Evolutionary conservation across 2,113 vertebrate species (phyloP).

Genomic region (Oreochromis niloticus): DNA sequence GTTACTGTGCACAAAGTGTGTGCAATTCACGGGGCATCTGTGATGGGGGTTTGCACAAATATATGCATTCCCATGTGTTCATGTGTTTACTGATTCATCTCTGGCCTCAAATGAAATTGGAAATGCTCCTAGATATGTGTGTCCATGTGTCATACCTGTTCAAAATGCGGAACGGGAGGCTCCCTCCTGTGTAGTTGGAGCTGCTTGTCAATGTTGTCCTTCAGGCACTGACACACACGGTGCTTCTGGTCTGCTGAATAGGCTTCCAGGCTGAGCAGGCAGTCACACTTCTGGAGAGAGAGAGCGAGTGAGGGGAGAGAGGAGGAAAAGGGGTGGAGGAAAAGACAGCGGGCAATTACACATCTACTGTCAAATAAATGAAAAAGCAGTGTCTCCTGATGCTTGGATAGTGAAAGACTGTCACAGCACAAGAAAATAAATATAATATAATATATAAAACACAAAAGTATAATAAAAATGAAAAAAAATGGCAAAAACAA

Average conservation of each 20-base stretch:
- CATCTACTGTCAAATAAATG: slow-evolving; percentile 19
- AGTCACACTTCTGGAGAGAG: slow-evolving; percentile 85
- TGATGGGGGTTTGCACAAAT: slow-evolving; percentile 21
- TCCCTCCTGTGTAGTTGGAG: slow-evolving; percentile 77
- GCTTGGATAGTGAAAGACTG: background rate
- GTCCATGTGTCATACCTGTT: slow-evolving; percentile 76
- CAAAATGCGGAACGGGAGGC: slow-evolving; percentile 51
- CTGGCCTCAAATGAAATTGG: background rate
- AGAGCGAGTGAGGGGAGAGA: slow-evolving; percentile 17
- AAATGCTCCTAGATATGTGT: background rate
- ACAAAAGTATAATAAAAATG: background rate
- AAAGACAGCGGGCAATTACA: slow-evolving; percentile 38
- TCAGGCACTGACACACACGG: slow-evolving; percentile 92
- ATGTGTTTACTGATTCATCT: slow-evolving; percentile 13
- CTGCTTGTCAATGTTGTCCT: slow-evolving; percentile 91
- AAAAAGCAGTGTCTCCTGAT: background rate
- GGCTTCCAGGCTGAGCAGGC: slow-evolving; percentile 93
- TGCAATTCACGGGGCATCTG: slow-evolving; percentile 12
- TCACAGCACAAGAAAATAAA: background rate
- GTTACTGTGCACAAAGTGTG: background rate
- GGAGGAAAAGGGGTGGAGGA: background rate
- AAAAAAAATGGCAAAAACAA: background rate
- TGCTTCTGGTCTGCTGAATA: slow-evolving; percentile 92
- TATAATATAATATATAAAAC: background rate
- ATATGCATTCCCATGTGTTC: slow-evolving; percentile 43